phyloP scores from a whole-genome alignment of 2,888 invertebrate species.

The Pseudoips prasinana region DNA sequence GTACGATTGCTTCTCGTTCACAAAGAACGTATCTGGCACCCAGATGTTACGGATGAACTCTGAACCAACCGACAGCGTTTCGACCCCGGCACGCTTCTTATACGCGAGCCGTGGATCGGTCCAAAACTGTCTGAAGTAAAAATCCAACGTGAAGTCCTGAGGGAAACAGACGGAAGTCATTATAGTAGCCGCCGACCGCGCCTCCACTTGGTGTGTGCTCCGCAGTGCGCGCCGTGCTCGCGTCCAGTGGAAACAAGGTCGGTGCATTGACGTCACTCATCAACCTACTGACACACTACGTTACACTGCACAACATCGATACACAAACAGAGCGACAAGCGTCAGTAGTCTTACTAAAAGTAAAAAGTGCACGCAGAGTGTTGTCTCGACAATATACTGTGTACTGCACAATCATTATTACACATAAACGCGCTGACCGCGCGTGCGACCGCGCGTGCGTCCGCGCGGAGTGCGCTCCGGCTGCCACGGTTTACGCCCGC shows the following conservation, averaged over 20 bases:
- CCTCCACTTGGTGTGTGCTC: background rate
- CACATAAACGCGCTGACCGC: background rate
- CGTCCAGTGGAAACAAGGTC: background rate
- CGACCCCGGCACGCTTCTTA: constrained; percentile 91
- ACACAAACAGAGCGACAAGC: constrained; percentile 38
- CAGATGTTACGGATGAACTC: constrained; percentile 98
- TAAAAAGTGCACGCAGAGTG: constrained; percentile 33
- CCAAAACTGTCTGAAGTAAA: constrained; percentile 99
- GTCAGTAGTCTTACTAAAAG: constrained; percentile 17
- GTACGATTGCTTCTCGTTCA: constrained; percentile 99
- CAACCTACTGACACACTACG: constrained; percentile 5
- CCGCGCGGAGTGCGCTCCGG: background rate
- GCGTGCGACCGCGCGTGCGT: too few species aligned
- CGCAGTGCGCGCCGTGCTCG: background rate
- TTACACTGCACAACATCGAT: constrained; percentile 39
- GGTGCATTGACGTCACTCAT: too few species aligned
- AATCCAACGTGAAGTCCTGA: constrained; percentile 96
- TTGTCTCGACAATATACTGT: constrained; percentile 8
- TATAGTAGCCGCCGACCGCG: constrained; percentile 13
- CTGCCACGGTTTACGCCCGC: too few species aligned
- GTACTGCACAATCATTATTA: constrained; percentile 4
- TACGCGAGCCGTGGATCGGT: constrained; percentile 96
- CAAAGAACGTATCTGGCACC: constrained; percentile 99
- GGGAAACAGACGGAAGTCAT: constrained; percentile 23
- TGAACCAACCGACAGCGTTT: constrained; percentile 93